A percentile compares a stretch with the other conserved stretches of the same genome.
Evolutionary conservation across 2,797 vertebrate species (phyloP).

Genomic region (Valencia hispanica): DNA sequence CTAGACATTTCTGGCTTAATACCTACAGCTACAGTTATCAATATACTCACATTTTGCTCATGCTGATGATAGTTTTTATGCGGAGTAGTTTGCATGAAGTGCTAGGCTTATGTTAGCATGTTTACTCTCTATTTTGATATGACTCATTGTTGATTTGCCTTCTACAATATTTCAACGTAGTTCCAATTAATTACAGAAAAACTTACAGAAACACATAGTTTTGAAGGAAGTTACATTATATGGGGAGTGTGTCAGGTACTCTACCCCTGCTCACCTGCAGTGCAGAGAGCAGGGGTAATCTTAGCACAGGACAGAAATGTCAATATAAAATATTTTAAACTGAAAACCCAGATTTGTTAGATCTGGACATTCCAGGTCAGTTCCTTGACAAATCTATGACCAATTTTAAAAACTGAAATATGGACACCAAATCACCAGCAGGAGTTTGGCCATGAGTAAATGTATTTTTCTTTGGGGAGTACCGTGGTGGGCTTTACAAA

Average conservation of each 20-base stretch:
- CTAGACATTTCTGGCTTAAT: neutral
- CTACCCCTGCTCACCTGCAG: neutral
- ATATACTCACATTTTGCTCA: too few species aligned
- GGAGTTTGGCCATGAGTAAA: neutral
- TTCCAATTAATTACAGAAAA: too few species aligned
- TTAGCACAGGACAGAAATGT: neutral
- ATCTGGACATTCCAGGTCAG: too few species aligned
- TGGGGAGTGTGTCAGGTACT: neutral
- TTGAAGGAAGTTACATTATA: neutral
- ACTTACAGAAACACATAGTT: too few species aligned
- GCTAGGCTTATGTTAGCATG: too few species aligned
- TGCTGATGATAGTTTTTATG: neutral
- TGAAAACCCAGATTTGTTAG: too few species aligned
- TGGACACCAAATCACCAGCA: neutral
- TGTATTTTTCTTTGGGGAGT: neutral
- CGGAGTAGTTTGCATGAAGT: too few species aligned
- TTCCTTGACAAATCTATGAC: too few species aligned
- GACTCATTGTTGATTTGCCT: too few species aligned
- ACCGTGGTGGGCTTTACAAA: neutral
- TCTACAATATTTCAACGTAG: too few species aligned
- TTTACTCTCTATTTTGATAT: too few species aligned
- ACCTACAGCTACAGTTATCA: neutral
- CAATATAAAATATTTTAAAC: neutral
- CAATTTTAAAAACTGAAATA: neutral
- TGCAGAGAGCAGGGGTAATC: neutral